Evolutionary conservation across 2,797 vertebrate species (phyloP).

Genomic region (Dendrocincla tyrannina): DNA sequence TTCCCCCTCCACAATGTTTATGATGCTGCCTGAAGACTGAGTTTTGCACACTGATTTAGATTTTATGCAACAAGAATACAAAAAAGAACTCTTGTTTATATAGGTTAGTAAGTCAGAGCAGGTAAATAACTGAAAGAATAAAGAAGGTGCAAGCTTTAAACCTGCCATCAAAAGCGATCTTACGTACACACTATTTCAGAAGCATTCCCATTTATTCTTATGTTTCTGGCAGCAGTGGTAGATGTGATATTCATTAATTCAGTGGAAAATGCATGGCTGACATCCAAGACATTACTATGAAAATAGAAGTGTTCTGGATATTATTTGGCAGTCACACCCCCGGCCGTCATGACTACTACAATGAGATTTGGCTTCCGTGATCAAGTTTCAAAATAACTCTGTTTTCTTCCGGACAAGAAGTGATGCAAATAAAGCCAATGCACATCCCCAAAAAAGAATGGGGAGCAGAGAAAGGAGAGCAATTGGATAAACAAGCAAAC

Average conservation of each 20-base stretch:
- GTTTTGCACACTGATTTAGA: not conserved
- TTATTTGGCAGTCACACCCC: constrained; percentile 49
- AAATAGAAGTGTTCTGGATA: constrained; percentile 56
- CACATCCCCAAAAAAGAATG: not conserved
- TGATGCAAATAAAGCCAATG: not conserved
- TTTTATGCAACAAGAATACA: not conserved
- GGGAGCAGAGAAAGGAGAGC: not conserved
- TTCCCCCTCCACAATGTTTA: not conserved
- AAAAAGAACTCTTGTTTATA: not conserved
- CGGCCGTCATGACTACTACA: constrained; percentile 39
- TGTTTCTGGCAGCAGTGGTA: not conserved
- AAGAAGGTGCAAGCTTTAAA: not conserved
- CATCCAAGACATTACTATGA: constrained; percentile 52
- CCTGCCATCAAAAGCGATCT: not conserved
- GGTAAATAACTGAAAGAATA: not conserved
- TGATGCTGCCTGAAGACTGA: not conserved
- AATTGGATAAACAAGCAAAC: not conserved
- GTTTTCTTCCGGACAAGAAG: constrained; percentile 12
- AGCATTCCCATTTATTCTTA: not conserved
- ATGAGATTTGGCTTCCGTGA: constrained; percentile 23
- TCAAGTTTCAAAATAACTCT: constrained; percentile 57
- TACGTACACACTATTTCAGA: not conserved
- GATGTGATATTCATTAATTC: constrained; percentile 34
- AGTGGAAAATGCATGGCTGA: constrained; percentile 23
- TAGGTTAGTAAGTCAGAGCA: not conserved